Base-by-base conservation (phyloP, 1,140 invertebrate species). In the Euborellia annulipes region DNA sequence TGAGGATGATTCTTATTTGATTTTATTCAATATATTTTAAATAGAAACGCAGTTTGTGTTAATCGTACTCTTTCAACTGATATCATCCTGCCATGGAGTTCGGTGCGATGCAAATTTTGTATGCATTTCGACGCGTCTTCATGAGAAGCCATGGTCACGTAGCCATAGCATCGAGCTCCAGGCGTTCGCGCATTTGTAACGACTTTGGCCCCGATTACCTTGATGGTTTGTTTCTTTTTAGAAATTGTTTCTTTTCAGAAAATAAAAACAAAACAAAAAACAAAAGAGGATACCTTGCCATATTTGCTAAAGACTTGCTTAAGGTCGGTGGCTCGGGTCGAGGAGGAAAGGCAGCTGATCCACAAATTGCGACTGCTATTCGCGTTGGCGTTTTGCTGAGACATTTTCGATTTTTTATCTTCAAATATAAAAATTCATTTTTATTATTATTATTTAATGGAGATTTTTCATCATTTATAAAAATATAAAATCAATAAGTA, bases 181-280 rank as follows among this genome's bases (percentile, higher is more conserved):
- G 90, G 88, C 20, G 83, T 87, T 43, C 80, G 73, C 1, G 90
- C 86, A 66, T 92, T 94, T 1, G 89, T 93, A 0, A 96, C 91
- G 13, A 96, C 84, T 69, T 95, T 95, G 0, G 90, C 90, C 43
- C 86, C 88, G 56, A 91, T 60, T 11, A 76, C 69, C 70, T 73
- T 47, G 40, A 27, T 6, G 11, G 23, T 27, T 4, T 27, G 4
- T n/a, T 27, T 27, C 11, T 27, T 4, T 27, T 6, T 27, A 27
- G 23, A 27, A 27, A 27, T 6, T n/a, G n/a, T n/a, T n/a, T n/a
- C n/a, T n/a, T n/a, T n/a, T n/a, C n/a, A n/a, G n/a, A n/a, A n/a
- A n/a, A n/a, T n/a, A n/a, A n/a, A n/a, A n/a, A n/a, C n/a, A n/a
- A n/a, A n/a, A 4, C 23, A 27, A 6, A 27, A 27, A 27, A 27